Evolutionary conservation across 2,797 vertebrate genomes (phyloP).

Genomic region (Parambassis ranga): DNA sequence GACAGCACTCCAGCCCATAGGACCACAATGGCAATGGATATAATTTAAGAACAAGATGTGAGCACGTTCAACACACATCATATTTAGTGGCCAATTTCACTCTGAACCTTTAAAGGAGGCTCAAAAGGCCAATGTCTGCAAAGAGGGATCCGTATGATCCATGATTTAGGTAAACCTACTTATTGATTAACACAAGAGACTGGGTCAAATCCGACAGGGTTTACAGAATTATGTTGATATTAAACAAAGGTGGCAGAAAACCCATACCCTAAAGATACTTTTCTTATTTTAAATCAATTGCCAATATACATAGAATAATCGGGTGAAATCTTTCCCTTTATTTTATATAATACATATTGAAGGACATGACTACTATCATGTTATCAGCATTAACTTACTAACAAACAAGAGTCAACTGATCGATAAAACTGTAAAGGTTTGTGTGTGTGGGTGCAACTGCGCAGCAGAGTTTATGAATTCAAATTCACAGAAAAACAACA

Average conservation of each 20-base stretch:
- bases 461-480: slow-evolving; percentile 5
- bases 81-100: too few species aligned
- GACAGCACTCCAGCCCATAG: too few species aligned
- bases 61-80: too few species aligned
- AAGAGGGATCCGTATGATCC: too few species aligned
- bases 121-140: too few species aligned
- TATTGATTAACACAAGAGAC: too few species aligned
- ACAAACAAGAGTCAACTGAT: slow-evolving; percentile 37
- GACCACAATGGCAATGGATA: too few species aligned
- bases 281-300: slow-evolving; percentile 9
- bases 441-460: slow-evolving; percentile 9
- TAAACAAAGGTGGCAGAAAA: background rate
- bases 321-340: slow-evolving; percentile 40
- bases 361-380: slow-evolving; percentile 45
- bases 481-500: slow-evolving; percentile 38
- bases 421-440: slow-evolving; percentile 18
- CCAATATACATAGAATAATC: slow-evolving; percentile 33
- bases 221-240: background rate
- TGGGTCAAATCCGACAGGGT: background rate
- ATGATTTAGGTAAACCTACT: too few species aligned
- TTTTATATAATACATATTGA: slow-evolving; percentile 52
- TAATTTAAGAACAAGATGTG: too few species aligned
- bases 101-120: too few species aligned
- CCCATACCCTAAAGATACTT: background rate
- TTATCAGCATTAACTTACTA: slow-evolving; percentile 37